Base-by-base conservation (phyloP, 2,888 invertebrate genomes). In the Netelia virgata region DNA sequence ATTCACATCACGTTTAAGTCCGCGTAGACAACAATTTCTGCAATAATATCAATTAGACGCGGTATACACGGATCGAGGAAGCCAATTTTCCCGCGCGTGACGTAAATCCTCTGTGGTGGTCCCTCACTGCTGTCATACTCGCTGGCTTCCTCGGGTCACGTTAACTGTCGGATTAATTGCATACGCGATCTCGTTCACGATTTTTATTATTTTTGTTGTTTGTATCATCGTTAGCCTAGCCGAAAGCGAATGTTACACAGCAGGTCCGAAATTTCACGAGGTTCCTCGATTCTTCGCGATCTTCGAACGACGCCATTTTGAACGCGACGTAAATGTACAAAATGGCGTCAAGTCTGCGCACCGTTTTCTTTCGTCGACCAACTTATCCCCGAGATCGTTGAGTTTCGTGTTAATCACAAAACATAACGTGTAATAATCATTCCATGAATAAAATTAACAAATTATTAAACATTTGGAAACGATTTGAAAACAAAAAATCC, bases 81-180 rank as follows among this genome's bases (percentile, higher is more conserved):
- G 92, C 91, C 91, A 89, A 88, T 90, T 88, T 87, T 74, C 53
- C 41, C 5, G 28, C 66, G 77, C 75, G 76, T 90, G 91, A 92
- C 91, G 91, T 84, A 90, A 91, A 91, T 90, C 90, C 91, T 87
- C 79, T 55, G 57, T 76, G 57, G 69, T 73, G 66, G 55, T 74
- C 41, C 66, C 47, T 63, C 16, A 16, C 53, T 55, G 11, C 83
- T 89, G 88, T 88, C 88, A 47, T 72, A 85, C 87, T 59, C 5
- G 57, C 55, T 78, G 91, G 90, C 91, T 91, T 91, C 90, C 87
- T 86, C 87, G 89, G 88, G 86, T 89, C 90, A 88, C 85, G 89
- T 90, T 91, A 91, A 90, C 90, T 90, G 91, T 91, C 92, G 88
- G 91, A 91, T 92, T 91, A 92, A 91, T 91, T 88, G 83, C 83